Conservation (phyloP, 2,113 vertebrate genomes). For the Martes martes region DNA sequence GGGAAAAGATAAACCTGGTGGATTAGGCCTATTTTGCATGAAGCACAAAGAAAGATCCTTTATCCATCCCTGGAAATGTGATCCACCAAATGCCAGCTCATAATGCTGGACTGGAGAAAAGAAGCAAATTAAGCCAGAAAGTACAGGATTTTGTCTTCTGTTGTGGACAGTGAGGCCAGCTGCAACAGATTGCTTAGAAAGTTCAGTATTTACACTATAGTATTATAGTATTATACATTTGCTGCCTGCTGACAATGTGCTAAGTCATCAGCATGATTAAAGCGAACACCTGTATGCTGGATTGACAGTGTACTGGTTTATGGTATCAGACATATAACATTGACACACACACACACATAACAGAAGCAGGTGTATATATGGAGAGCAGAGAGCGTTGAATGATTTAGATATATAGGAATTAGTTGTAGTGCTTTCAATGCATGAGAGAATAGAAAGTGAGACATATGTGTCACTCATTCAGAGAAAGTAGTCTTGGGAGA, state of each 20-base stretch:
- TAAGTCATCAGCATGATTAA: slow-evolving; percentile 37
- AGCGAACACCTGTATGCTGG: neutral
- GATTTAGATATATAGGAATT: slow-evolving; percentile 47
- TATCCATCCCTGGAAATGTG: neutral
- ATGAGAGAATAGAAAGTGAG: slow-evolving; percentile 56
- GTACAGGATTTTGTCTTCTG: neutral
- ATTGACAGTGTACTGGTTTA: neutral
- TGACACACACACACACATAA: neutral
- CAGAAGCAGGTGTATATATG: slow-evolving; percentile 24
- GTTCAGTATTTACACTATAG: neutral
- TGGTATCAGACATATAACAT: neutral
- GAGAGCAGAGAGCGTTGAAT: neutral
- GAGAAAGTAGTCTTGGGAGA: slow-evolving; percentile 33
- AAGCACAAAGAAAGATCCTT: neutral
- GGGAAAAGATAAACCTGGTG: neutral
- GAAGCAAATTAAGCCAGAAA: slow-evolving; percentile 25
- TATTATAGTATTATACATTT: neutral
- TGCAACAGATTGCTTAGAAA: slow-evolving; percentile 30
- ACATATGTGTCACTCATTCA: neutral
- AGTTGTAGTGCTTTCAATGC: slow-evolving; percentile 38
- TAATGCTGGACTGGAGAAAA: neutral
- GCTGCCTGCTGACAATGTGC: slow-evolving; percentile 23
- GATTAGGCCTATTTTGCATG: neutral
- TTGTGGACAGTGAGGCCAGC: slow-evolving; percentile 25
- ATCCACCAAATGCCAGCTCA: neutral